Evolutionary conservation across 2,888 invertebrate genomes (phyloP).

Genomic region (Sinopyrophorus schimmeli): DNA sequence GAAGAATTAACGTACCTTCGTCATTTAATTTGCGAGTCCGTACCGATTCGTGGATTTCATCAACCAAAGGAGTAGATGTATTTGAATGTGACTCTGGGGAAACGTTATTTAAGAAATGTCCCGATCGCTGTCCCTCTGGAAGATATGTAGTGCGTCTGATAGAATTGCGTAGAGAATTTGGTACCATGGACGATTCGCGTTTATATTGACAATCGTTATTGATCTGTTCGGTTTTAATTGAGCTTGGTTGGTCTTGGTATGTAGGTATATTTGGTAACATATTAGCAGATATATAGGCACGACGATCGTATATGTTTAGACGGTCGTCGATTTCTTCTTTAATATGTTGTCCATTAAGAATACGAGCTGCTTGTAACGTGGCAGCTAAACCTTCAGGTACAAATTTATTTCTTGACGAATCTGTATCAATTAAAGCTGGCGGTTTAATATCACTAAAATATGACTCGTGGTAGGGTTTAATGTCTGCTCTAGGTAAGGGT

Average conservation of each 20-base stretch:
- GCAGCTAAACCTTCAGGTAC: constrained; percentile 75
- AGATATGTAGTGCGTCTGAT: constrained; percentile 48
- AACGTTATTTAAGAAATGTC: constrained; percentile 27
- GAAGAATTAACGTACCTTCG: constrained; percentile 52
- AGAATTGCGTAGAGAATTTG: constrained; percentile 55
- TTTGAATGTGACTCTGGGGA: constrained; percentile 72
- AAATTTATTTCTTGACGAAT: constrained; percentile 49
- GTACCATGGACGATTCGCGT: constrained; percentile 59
- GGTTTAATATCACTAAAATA: constrained; percentile 68
- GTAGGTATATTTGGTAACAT: constrained; percentile 32
- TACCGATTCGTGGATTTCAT: constrained; percentile 58
- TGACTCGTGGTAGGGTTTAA: constrained; percentile 72
- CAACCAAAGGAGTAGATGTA: constrained; percentile 65
- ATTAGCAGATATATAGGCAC: constrained; percentile 43
- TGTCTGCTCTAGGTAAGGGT: constrained; percentile 69
- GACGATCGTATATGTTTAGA: constrained; percentile 35
- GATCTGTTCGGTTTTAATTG: constrained; percentile 45
- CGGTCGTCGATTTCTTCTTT: constrained; percentile 49
- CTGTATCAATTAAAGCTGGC: constrained; percentile 47
- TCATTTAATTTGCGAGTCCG: constrained; percentile 57
- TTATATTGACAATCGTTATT: constrained; percentile 50
- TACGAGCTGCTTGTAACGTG: constrained; percentile 78
- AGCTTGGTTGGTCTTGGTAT: constrained; percentile 41
- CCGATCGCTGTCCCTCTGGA: constrained; percentile 24
- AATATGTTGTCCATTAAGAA: constrained; percentile 58